Evolutionary conservation across 1,140 invertebrate species (phyloP).

Genomic region (Philotrypesis tridentata): DNA sequence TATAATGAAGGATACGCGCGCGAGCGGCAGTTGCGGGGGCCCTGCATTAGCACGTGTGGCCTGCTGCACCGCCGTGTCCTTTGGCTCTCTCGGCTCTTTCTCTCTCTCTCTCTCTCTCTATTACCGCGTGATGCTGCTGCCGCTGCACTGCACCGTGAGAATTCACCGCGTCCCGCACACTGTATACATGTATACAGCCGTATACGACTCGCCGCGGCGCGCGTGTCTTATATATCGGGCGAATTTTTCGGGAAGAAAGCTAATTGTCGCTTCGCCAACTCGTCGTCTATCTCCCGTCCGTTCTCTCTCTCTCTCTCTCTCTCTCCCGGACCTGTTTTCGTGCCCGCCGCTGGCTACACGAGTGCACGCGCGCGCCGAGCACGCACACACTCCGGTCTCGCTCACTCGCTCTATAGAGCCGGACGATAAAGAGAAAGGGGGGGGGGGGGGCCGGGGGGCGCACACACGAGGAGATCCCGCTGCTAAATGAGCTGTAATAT

Average conservation of each 20-base stretch:
- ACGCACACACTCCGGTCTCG: not conserved
- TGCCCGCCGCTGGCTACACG: conserved; percentile 57
- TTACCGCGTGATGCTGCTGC: too few species aligned
- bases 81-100: conserved; percentile 16
- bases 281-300: conserved; percentile 63
- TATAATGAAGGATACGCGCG: conserved; percentile 42
- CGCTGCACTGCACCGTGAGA: conserved; percentile 47
- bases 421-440: conserved; percentile 56
- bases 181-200: too few species aligned
- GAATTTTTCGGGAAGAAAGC: too few species aligned
- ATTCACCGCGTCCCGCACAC: too few species aligned
- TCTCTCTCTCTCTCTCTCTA: too few species aligned
- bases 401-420: not conserved
- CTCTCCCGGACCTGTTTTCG: conserved; percentile 66
- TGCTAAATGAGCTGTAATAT: conserved; percentile 74
- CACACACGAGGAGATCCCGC: conserved; percentile 70
- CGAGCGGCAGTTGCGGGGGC: conserved; percentile 23
- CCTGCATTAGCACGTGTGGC: conserved; percentile 33
- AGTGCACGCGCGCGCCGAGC: conserved; percentile 53
- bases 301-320: too few species aligned
- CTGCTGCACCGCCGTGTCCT: conserved; percentile 7
- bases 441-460: too few species aligned
- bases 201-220: too few species aligned
- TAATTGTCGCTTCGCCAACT: conserved; percentile 59
- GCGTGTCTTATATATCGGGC: too few species aligned